Base-by-base conservation (phyloP, 2,888 invertebrate species). In the Drosophila crucigera region DNA sequence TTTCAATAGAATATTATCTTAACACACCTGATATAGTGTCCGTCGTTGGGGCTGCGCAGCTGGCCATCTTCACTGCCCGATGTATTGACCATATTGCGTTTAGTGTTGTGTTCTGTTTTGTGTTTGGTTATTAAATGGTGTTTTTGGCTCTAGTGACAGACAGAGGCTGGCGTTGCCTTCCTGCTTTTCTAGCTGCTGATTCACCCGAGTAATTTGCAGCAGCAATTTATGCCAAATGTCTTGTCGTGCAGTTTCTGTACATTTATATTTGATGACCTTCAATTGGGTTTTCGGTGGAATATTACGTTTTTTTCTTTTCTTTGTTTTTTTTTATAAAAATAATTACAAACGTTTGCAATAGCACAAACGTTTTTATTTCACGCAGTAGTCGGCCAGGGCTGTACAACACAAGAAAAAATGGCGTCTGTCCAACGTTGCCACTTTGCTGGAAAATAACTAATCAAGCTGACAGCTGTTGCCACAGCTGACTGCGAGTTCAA, bases 11-110 rank as follows among this genome's bases (percentile, higher is more conserved):
- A 62, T 63, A 54, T 43, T 41, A 47, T 65, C 69, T 77, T 82
- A 92, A 93, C 93, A 89, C 90, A 93, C 93, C 93, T 95, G 93
- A 95, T 94, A 92, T 95, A 94, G 91, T 94, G 86, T 72, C 91
- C 91, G 82, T 93, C 94, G 72, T 94, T 93, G 83, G 97, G 97
- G 92, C 97, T 97, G 91, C 96, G 96, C 92, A 97, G 94, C 95
- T 97, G 97, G 81, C 97, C 97, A 94, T 97, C 97, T 94, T 97
- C 97, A 93, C 97, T 97, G 67, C 92, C 93, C 65, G 93, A 93
- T 76, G 92, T 92, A 79, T 92, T 91, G 81, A 84, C 84, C 84
- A 89, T 84, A 53, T 63, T 72, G 62, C 62, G 52, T 66, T 73
- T 58, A 55, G 47, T 56, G 47, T 67, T 67, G 31, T 53, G 47